These are phyloP conservation scores for Halichoeres trimaculatus DNA, from an alignment of 2,113 vertebrate genomes.

Conservation along the genomic window DNA sequence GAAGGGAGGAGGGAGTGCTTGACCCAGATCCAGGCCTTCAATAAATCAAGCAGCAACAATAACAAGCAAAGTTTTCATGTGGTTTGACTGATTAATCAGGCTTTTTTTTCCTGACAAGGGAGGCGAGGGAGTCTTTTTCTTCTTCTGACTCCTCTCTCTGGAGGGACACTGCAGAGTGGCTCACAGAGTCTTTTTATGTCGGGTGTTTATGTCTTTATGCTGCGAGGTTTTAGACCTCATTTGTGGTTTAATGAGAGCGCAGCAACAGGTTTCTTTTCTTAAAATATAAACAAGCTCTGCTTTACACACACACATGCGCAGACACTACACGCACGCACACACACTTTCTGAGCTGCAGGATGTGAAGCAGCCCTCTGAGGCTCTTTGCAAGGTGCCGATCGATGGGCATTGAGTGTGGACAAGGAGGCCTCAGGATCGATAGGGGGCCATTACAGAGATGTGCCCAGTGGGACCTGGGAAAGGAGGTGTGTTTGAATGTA, in stretches of 20 bases:
- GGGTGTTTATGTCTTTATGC: slow-evolving; percentile 48
- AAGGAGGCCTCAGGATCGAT: slow-evolving; percentile 77
- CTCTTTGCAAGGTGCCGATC: slow-evolving; percentile 75
- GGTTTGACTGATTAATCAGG: slow-evolving; percentile 76
- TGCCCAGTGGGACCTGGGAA: slow-evolving; percentile 65
- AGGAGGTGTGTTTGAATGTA: slow-evolving; percentile 1
- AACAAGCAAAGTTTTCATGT: slow-evolving; percentile 82
- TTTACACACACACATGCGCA: slow-evolving; percentile 28
- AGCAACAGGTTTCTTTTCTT: slow-evolving; percentile 4
- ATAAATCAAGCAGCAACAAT: slow-evolving; percentile 84
- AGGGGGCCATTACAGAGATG: slow-evolving; percentile 78
- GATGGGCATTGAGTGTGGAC: slow-evolving; percentile 80
- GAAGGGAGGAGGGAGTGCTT: slow-evolving; percentile 42
- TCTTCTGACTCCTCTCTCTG: slow-evolving; percentile 46
- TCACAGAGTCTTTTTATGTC: slow-evolving; percentile 34
- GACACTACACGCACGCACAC: slow-evolving; percentile 17
- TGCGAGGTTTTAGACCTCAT: slow-evolving; percentile 39
- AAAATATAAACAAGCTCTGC: slow-evolving; percentile 29
- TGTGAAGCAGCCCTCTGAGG: slow-evolving; percentile 74
- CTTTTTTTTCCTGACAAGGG: slow-evolving; percentile 50
- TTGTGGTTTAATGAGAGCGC: slow-evolving; percentile 48
- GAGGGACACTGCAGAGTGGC: slow-evolving; percentile 38
- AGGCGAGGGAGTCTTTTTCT: slow-evolving; percentile 52
- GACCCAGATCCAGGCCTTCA: slow-evolving; percentile 78
- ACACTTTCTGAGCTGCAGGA: slow-evolving; percentile 43